Base-by-base conservation (phyloP, 1,140 invertebrate genomes). In the Leptonema lineaticorne region DNA sequence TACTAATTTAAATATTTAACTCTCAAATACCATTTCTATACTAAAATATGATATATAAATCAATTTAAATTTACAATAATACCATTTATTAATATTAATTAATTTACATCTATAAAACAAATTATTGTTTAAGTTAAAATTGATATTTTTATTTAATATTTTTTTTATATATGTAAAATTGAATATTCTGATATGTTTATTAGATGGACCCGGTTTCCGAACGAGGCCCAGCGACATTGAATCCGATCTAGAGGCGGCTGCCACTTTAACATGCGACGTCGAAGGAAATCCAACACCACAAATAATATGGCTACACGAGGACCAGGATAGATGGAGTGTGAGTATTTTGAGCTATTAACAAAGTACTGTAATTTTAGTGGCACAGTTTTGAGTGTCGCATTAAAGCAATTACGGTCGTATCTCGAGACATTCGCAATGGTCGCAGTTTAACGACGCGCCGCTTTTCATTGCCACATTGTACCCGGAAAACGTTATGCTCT, bases 241-340 rank as follows among this genome's bases (percentile, higher is more conserved):
- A 75, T 89, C 88, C 1, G 89, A 92, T 70, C 78, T 87, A 37
- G 88, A 87, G 20, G 83, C 85, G 18, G 82, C 85, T 26, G 85
- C 90, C 14, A 86, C 88, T n/a, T 80, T 94, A 24, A 85, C 81
- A 66, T 93, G 92, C 79, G 87, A 90, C 76, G 90, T 92, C 1
- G 89, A 91, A 73, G 89, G 91, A 57, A 93, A 93, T 77, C 91
- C 91, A 1, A 70, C 48, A 20, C 86, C 92, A 2, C 86, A 90
- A 73, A 88, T 93, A 69, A 82, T 88, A 14, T 94, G 92, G 92
- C 87, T 87, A 20, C 87, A 89, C 74, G 85, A 91, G 79, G 84
- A 86, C 60, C 85, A 85, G 62, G 83, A 87, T 58, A 82, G 83
- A 74, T 84, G 85, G 63, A 81, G 86, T 9, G 83, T 82, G 46